phyloP scores from a whole-genome alignment of 2,888 invertebrate genomes.

The Periphyllus acericola region DNA sequence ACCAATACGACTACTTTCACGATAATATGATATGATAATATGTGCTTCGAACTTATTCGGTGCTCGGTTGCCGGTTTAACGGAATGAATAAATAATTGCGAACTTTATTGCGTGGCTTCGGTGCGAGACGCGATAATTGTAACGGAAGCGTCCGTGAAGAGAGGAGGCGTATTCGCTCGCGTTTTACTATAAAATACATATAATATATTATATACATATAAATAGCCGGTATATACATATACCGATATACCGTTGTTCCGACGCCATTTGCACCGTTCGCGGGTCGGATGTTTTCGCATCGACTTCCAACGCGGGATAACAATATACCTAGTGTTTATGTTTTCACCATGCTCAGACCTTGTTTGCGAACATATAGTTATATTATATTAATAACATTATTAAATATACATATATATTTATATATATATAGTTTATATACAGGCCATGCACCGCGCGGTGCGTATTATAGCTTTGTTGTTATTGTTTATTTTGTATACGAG shows the following conservation, averaged over 20 bases:
- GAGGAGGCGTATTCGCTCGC: background rate
- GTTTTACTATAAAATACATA: too few relatives aligned
- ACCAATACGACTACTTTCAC: background rate
- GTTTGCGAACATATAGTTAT: background rate
- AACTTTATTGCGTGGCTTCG: background rate
- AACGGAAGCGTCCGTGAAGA: background rate
- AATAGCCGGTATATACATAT: background rate
- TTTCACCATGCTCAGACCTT: background rate
- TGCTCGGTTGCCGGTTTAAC: background rate
- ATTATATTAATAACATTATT: background rate
- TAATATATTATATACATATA: too few relatives aligned
- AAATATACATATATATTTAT: background rate
- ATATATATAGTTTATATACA: background rate
- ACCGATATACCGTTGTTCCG: too few relatives aligned
- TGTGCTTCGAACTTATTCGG: background rate
- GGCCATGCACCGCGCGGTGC: too few relatives aligned
- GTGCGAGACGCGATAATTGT: background rate
- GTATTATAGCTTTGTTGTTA: background rate
- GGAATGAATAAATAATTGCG: background rate
- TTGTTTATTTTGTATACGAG: conserved; percentile 12
- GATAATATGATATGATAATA: background rate
- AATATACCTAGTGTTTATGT: background rate
- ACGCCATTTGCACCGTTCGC: background rate
- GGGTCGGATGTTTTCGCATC: background rate
- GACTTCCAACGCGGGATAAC: background rate